Base-by-base conservation (phyloP, 2,888 invertebrate genomes). In the Chrysolina americana region DNA sequence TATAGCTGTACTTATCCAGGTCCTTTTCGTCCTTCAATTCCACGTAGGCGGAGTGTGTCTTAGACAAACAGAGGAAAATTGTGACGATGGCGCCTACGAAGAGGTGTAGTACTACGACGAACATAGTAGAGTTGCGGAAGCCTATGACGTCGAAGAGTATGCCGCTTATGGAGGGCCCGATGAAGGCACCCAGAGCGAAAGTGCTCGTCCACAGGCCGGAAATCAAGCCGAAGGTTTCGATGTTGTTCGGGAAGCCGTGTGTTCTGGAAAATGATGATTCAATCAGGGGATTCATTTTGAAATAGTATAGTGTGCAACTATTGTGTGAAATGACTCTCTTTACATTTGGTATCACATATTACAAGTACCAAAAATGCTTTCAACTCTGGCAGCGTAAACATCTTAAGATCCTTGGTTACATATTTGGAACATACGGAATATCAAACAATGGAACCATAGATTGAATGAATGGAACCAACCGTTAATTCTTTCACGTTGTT, bases 151-250 rank as follows among this genome's bases (percentile, higher is more conserved):
- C 95, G 81, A 92, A 92, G 0, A 96, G 89, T 56, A 94, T 90
- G 0, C 95, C 95, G 79, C 92, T 92, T 1, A 94, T 89, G 0
- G 94, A 94, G 0, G 95, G 95, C 0, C 96, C 96, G 66, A 95
- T 92, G 87, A 95, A 95, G 1, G 95, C 95, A 0, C 97, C 97
- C 11, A 97, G 89, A 0, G 97, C 96, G 83, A 97, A 96, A 0
- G 95, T 93, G 0, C 96, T 96, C 1, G 97, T 96, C 94, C 96
- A 97, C 82, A 97, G 90, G 0, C 96, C 97, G 0, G 97, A 96
- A 10, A 97, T 94, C 48, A 97, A 89, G 0, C 97, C 97, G 84
- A 96, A 97, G 0, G 97, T 97, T 84, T 96, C 95, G 79, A 97
- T 90, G 76, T 93, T 94, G 87, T 97, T 95, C 0, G 95, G 94